Evolutionary conservation across 2,888 invertebrate genomes (phyloP).

Genomic region (Thera obeliscata): DNA sequence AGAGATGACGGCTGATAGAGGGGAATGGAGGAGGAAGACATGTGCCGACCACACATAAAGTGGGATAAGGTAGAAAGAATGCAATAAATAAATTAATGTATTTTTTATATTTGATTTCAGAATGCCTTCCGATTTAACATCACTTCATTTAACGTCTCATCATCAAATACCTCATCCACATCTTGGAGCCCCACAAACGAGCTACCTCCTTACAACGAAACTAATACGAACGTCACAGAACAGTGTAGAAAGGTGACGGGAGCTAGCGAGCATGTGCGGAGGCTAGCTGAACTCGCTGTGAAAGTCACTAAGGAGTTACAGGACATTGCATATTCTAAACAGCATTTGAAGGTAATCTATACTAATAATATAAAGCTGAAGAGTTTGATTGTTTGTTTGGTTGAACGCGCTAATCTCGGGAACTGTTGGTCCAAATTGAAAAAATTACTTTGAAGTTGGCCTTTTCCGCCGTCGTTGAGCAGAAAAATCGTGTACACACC

Average conservation of each 20-base stretch:
- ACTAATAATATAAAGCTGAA: no score
- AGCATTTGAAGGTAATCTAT: slow-evolving; percentile 61
- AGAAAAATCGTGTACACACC: no score
- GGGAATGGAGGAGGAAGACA: no score
- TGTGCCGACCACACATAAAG: no score
- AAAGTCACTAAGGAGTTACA: slow-evolving; percentile 63
- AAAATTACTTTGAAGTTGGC: no score
- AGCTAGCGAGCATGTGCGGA: slow-evolving; percentile 59
- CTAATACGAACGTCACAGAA: not conserved
- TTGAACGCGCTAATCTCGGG: no score
- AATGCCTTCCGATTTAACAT: slow-evolving; percentile 7
- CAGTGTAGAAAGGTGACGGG: slow-evolving; percentile 52
- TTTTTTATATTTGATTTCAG: not conserved
- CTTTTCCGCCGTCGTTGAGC: no score
- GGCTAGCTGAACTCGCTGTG: slow-evolving; percentile 64
- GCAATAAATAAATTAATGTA: no score
- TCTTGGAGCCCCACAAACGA: slow-evolving; percentile 14
- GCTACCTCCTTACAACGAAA: not conserved
- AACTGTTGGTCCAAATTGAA: no score
- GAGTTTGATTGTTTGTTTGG: no score
- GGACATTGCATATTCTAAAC: slow-evolving; percentile 58
- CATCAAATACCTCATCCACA: not conserved
- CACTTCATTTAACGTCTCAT: slow-evolving; percentile 8
- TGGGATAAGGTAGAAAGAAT: no score
- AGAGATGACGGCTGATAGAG: no score